A percentile compares a stretch with the other conserved stretches of the same genome.
phyloP scores from a whole-genome alignment of 2,888 invertebrate species.

The Pseudococcus jackbeardsleyi region DNA sequence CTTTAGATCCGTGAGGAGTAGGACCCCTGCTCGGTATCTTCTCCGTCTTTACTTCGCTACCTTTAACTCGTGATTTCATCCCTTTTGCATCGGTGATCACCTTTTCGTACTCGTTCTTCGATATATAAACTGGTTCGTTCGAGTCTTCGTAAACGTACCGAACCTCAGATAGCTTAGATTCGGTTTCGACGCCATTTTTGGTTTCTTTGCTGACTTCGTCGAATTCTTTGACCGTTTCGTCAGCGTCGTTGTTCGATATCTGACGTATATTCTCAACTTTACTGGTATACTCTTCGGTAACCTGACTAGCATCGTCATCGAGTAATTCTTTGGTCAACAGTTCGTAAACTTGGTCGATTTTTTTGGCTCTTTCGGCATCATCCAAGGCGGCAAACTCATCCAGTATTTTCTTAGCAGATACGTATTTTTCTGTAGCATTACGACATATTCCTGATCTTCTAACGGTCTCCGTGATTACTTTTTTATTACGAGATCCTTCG shows the following conservation, averaged over 20 bases:
- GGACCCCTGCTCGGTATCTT: conserved; percentile 1
- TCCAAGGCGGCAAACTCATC: conserved; percentile 10
- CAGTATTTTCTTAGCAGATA: conserved; percentile 34
- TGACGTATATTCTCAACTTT: conserved; percentile 6
- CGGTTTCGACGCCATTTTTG: neutral
- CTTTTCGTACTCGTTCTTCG: conserved; percentile 50
- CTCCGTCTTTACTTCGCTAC: conserved; percentile 15
- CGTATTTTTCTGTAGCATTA: conserved; percentile 1
- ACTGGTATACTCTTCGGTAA: conserved; percentile 16
- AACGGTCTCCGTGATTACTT: conserved; percentile 10
- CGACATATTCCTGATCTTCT: conserved; percentile 24
- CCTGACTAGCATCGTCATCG: neutral
- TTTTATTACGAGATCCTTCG: conserved; percentile 31
- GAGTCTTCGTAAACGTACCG: conserved; percentile 33
- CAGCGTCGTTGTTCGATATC: neutral
- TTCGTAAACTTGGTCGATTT: conserved; percentile 42
- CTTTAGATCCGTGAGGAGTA: neutral
- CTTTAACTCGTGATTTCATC: neutral
- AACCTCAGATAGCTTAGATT: neutral
- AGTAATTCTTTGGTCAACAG: conserved; percentile 22
- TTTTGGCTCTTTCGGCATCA: conserved; percentile 27
- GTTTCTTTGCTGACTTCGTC: conserved; percentile 1
- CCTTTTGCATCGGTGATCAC: conserved; percentile 26
- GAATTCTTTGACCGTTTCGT: neutral
- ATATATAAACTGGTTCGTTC: conserved; percentile 15